Base-by-base conservation (phyloP, 2,888 invertebrate genomes). In the Theretra japonica region DNA sequence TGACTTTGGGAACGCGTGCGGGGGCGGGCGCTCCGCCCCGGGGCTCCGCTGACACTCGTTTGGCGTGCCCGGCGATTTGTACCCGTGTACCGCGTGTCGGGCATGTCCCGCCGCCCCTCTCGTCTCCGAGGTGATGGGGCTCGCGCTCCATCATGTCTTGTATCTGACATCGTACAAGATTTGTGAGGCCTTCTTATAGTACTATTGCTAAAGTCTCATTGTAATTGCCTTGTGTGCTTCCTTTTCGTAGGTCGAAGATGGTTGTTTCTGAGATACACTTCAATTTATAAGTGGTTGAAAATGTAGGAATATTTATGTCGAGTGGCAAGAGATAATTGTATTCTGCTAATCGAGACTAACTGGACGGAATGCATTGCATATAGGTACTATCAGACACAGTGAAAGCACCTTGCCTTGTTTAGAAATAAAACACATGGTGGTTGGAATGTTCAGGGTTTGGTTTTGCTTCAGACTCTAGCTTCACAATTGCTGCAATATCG, bases 1-100 rank as follows among this genome's bases (percentile, higher is more conserved):
- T 70, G 70, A 70, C 62, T 53, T 53, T 53, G 1, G 41, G 48
- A 17, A 41, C 84, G 80, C 79, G 84, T 82, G 85, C 76, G 76
- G 74, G 79, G 82, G 84, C 83, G 82, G 78, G 80, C 74, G 84
- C 87, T 83, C 88, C 87, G 86, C 88, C 89, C 83, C 87, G 86
- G 88, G 83, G 74, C 79, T 81, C 79, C 80, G 80, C 81, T 82
- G 80, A 91, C 92, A 91, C 83, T 76, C 83, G 78, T 87, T 87
- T 89, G 89, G 91, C 90, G 90, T 88, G 86, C 30, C 72, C 48
- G 59, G 48, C 68, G 69, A 59, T 60, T 60, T 70, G 83, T 41
- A 48, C 65, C 33, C 85, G 65, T 71, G 73, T 72, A 17, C 19
- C n/a, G 53, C 48, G 48, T 48, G 48, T 48, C 7, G 48, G 48